Base-by-base conservation (phyloP, 2,888 invertebrate genomes). In the Coenonympha glycerion region DNA sequence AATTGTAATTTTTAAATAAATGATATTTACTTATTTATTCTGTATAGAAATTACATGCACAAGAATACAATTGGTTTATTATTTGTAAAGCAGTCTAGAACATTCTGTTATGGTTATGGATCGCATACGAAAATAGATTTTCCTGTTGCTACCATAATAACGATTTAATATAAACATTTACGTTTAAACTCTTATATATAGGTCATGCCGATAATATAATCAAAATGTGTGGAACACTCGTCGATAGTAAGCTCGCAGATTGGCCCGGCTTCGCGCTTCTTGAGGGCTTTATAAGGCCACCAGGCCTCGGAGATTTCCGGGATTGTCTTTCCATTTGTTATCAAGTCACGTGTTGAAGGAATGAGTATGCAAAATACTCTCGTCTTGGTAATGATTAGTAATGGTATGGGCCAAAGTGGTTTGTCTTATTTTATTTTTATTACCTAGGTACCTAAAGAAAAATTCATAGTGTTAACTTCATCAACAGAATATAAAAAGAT, bases 201-300 rank as follows among this genome's bases (percentile, higher is more conserved):
- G 77, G 76, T 73, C 77, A 72, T 69, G 70, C 34, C 65, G 71
- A 75, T 74, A 73, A 68, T 67, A 75, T 74, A 73, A 68, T 67
- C 64, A 41, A 58, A 68, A 70, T 67, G 67, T 63, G 65, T 59
- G 47, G 31, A 61, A 56, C 59, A 62, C 61, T 56, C 57, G 58
- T 56, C 56, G 52, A 55, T 55, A 55, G 53, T 47, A 48, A 51
- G 50, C 51, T 57, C 56, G 62, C 63, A 66, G 63, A 68, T 68
- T 63, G 63, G 60, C 40, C 62, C 57, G 60, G 59, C 58, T 65
- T 59, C 60, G 64, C 65, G 64, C 66, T 62, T 64, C 66, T 72
- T 65, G 68, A 66, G 37, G 51, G 67, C 36, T 46, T 19, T 28
- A 28, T 37, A 37, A 28, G 46, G 36, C 46, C 28, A 28, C 46